Base-by-base conservation (phyloP, 2,888 invertebrate genomes). In the Aporophyla nigra region DNA sequence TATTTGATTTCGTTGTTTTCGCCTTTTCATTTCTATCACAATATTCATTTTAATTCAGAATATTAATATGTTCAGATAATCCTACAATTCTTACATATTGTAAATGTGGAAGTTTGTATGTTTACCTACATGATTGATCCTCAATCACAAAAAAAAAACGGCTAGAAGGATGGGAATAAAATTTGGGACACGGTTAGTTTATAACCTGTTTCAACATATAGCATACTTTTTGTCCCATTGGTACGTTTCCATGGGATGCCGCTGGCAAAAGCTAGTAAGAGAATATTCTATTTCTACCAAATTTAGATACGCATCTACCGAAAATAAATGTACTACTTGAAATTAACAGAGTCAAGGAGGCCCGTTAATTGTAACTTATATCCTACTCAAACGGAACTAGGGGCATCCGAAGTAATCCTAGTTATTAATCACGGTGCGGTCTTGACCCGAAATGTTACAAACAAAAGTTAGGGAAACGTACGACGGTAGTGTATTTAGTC, bases 391-490 rank as follows among this genome's bases (percentile, higher is more conserved):
- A 43, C 40, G 54, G 12, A 54, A 65, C 40, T 24, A 53, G 4
- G 63, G 33, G 67, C 69, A 54, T 33, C 27, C 58, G 4, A 54
- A 62, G 58, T 67, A 65, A 83, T 80, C 56, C 71, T 33, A 27
- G 58, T 63, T 56, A 71, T 79, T 84, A 58, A 71, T 79, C 49
- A 68, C 43, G n/a, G 16, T 21, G 56, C 14, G 59, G 83, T 58
- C 33, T 46, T 70, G 40, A 69, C 63, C 69, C 69, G n/a, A 33
- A 51, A 65, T 40, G 43, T 76, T 46, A 19, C 9, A 10, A 27
- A 59, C 59, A 61, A 21, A 75, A 19, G 21, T 58, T 53, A 6
- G 7, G 43, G 49, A 21, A 33, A 10, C n/a, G 62, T 56, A n/a
- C 24, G n/a, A 24, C 2, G 21, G 53, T 61, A 54, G 10, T 51